phyloP scores from a whole-genome alignment of 2,797 vertebrate genomes.

The Hippocampus kuda region DNA sequence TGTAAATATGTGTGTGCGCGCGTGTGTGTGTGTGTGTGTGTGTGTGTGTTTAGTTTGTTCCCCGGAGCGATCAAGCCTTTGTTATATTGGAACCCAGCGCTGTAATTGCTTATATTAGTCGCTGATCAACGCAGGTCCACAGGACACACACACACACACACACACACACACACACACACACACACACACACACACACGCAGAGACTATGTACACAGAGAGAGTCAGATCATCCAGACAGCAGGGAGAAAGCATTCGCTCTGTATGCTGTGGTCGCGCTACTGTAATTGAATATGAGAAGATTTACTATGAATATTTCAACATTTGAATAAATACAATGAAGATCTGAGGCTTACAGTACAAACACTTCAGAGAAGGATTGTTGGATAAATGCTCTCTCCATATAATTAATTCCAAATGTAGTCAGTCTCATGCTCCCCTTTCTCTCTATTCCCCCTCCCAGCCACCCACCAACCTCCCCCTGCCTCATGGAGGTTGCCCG shows the following conservation, averaged over 20 bases:
- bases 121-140: conserved; percentile 72
- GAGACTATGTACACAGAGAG: conserved; percentile 4
- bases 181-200: conserved; percentile 34
- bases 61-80: conserved; percentile 72
- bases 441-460: conserved; percentile 26
- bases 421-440: conserved; percentile 39
- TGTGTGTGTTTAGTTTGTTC: conserved; percentile 67
- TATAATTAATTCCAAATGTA: conserved; percentile 65
- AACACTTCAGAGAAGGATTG: conserved; percentile 62
- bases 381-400: conserved; percentile 64
- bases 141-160: conserved; percentile 62
- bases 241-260: conserved; percentile 56
- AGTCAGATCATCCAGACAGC: conserved; percentile 55
- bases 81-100: conserved; percentile 79
- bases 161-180: conserved; percentile 26
- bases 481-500: conserved; percentile 27
- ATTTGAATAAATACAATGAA: conserved; percentile 78
- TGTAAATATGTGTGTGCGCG: conserved; percentile 43
- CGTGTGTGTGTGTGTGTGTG: conserved; percentile 41
- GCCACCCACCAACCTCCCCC: conserved; percentile 14
- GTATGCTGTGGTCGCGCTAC: conserved; percentile 60
- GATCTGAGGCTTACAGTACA: conserved; percentile 65
- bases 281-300: conserved; percentile 81
- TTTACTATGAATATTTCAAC: conserved; percentile 83
- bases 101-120: conserved; percentile 84